These are phyloP conservation scores for Dunckerocampus dactyliophorus DNA, from an alignment of 2,113 vertebrate species.

Conservation along the genomic window DNA sequence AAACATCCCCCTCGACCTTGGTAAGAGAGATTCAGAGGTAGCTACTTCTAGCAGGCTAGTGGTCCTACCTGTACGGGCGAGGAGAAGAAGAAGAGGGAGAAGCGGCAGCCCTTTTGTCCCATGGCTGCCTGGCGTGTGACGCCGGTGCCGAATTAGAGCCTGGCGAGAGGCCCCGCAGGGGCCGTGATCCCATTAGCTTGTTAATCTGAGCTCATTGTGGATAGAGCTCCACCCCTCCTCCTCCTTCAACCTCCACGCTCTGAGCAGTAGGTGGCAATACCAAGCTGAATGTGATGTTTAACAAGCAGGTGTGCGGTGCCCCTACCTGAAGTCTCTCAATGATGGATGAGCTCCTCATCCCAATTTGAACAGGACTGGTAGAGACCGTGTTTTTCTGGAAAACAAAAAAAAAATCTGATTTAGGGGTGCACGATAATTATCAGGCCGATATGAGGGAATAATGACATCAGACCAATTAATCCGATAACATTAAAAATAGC, in stretches of 20 bases:
- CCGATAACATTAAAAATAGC: too few species aligned
- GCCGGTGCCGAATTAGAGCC: constrained; percentile 22
- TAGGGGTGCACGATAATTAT: neutral
- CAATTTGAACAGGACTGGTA: constrained; percentile 52
- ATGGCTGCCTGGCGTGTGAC: constrained; percentile 56
- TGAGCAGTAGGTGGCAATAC: constrained; percentile 55
- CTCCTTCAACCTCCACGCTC: constrained; percentile 8
- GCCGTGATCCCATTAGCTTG: constrained; percentile 61
- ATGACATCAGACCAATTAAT: too few species aligned
- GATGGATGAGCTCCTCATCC: constrained; percentile 63
- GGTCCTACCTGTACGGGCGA: constrained; percentile 71
- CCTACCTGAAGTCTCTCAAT: constrained; percentile 74
- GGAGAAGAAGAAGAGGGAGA: constrained; percentile 71
- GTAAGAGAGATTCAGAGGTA: too few species aligned
- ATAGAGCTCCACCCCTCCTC: constrained; percentile 1
- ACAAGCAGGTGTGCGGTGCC: neutral
- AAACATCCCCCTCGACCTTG: too few species aligned
- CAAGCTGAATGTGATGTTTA: constrained; percentile 8
- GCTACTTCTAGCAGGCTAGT: too few species aligned
- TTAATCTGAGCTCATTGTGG: constrained; percentile 55
- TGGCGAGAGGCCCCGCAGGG: constrained; percentile 27
- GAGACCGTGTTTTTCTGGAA: constrained; percentile 50
- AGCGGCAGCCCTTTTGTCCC: constrained; percentile 75
- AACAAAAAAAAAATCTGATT: neutral
- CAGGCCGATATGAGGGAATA: too few species aligned